Base-by-base conservation (phyloP, 2,113 vertebrate species). In the Cyprinodon tularosa region DNA sequence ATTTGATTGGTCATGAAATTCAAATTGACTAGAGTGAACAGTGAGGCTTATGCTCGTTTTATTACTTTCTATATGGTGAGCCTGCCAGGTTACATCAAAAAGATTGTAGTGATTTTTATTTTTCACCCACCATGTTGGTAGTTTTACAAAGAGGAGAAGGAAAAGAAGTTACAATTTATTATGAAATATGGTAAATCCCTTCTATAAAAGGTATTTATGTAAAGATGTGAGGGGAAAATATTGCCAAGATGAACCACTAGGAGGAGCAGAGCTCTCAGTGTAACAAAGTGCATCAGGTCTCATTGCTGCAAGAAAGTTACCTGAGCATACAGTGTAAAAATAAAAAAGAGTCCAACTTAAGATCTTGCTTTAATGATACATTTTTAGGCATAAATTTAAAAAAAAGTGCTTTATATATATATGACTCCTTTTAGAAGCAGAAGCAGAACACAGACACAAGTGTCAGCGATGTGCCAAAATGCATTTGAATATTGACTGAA, bases 1-100 rank as follows among this genome's bases (percentile, higher is more conserved):
- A 96, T 97, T 96, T 96, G 96, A 96, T 94, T 96, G 95, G 96
- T 95, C 96, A 95, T 96, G 89, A 94, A 96, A 96, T 96, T 96
- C 96, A 91, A 96, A 93, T 89, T 82, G 89, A 93, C 86, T 80
- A 84, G 85, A 87, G 15, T 92, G 89, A 89, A 88, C 77, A 83
- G 86, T 81, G 79, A 89, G 84, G 77, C 80, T 91, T 89, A 84
- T 79, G 66, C 75, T 72, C 44, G 81, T 75, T 70, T 71, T 80
- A 77, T 90, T 86, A 87, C 77, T 80, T 79, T 44, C 86, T 81
- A 81, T 73, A 83, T 65, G 70, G 40, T 74, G 66, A 83, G 72
- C 82, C 77, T 89, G 86, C 85, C 86, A 87, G 65, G 75, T 77
- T 71, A 76, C 82, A 84, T 88, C 78, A 88, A 80, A 92, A 72